phyloP scores from a whole-genome alignment of 2,797 vertebrate genomes.

The Microctenopoma steveboyesi region DNA sequence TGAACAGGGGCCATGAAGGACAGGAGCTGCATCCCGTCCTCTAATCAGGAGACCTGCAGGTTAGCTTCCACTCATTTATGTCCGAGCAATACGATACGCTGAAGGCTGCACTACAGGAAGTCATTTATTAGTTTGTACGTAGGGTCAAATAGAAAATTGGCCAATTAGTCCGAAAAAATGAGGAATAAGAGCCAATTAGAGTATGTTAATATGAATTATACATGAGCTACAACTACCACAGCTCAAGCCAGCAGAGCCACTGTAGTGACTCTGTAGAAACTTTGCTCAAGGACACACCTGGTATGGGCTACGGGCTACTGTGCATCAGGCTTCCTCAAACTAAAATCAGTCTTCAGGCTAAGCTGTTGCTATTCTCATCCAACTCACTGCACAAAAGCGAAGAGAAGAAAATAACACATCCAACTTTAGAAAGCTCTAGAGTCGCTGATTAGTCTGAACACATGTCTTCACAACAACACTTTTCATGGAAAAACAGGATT shows the following conservation, averaged over 20 bases:
- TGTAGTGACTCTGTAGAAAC: too few species aligned
- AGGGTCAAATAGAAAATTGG: conserved; percentile 28
- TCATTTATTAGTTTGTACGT: conserved; percentile 36
- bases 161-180: conserved; percentile 10
- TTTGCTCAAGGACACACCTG: too few species aligned
- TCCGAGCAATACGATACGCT: conserved; percentile 1
- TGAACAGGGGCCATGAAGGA: conserved; percentile 38
- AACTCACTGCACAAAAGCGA: background rate
- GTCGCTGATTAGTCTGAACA: background rate
- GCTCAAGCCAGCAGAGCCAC: too few species aligned
- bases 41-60: conserved; percentile 46
- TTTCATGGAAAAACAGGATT: background rate
- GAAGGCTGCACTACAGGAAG: background rate
- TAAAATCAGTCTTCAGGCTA: too few species aligned
- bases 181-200: conserved; percentile 20
- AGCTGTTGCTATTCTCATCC: background rate
- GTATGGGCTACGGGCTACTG: too few species aligned
- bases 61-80: conserved; percentile 46
- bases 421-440: background rate
- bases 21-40: conserved; percentile 25
- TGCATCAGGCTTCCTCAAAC: too few species aligned
- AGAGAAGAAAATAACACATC: background rate
- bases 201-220: conserved; percentile 8
- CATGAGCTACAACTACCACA: too few species aligned
- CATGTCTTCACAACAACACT: background rate